Evolutionary conservation across 2,797 vertebrate genomes (phyloP).

Genomic region (Trachops cirrhosus): DNA sequence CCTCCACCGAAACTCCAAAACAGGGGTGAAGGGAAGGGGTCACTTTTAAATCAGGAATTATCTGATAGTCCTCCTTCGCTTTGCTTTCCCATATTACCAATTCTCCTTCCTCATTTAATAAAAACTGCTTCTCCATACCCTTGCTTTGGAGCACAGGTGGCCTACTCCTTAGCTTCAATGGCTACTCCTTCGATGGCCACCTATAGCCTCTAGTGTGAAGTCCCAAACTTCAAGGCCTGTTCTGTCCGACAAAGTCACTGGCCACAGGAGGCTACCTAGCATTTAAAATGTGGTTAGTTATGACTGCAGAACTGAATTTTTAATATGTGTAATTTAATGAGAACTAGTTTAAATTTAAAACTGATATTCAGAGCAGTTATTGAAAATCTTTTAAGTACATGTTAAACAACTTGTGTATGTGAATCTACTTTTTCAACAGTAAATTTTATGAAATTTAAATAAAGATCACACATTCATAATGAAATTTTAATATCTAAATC

Average conservation of each 20-base stretch:
- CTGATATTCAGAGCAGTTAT: not conserved
- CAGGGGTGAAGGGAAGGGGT: not conserved
- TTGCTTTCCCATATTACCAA: not conserved
- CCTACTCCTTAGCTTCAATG: not conserved
- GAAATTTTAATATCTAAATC: slow-evolving; percentile 45
- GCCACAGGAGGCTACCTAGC: not conserved
- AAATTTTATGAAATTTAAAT: slow-evolving; percentile 42
- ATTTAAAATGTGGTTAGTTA: not conserved
- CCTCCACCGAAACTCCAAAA: not conserved
- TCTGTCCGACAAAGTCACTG: not conserved
- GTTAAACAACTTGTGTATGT: not conserved
- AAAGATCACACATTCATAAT: not conserved
- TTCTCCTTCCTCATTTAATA: not conserved
- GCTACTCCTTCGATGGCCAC: not conserved
- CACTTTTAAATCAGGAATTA: not conserved
- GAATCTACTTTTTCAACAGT: not conserved
- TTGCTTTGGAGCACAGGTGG: not conserved
- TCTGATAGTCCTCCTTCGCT: not conserved
- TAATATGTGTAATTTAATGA: not conserved
- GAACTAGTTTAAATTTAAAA: slow-evolving; percentile 13
- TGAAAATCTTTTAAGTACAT: not conserved
- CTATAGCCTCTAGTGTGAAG: not conserved
- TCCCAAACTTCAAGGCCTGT: not conserved
- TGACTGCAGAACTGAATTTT: not conserved
- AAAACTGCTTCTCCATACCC: not conserved